Percentiles rank a stretch among this genome's conserved stretches.
Conservation (phyloP, 1,140 invertebrate species). For the Lordiphosa collinella region DNA sequence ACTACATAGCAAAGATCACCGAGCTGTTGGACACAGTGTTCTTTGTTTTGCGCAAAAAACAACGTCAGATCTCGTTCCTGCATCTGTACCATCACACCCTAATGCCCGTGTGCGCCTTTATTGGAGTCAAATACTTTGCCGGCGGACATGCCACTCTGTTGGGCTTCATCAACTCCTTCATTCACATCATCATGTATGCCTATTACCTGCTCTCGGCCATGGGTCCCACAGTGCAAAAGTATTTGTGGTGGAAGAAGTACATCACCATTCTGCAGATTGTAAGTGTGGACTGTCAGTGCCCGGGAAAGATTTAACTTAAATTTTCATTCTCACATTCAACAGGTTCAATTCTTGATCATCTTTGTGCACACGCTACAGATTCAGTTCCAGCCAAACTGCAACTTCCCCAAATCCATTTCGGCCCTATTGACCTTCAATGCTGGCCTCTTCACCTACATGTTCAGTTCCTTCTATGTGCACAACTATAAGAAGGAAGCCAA, state of each 20-base stretch:
- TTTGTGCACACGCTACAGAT: conserved; percentile 85
- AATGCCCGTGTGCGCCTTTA: conserved; percentile 89
- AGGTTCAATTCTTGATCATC: conserved; percentile 91
- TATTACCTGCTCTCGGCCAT: conserved; percentile 91
- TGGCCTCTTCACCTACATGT: conserved; percentile 90
- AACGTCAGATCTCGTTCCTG: conserved; percentile 87
- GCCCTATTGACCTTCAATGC: conserved; percentile 87
- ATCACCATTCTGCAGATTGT: conserved; percentile 92
- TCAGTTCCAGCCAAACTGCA: conserved; percentile 83
- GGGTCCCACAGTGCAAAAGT: conserved; percentile 90
- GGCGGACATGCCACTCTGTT: conserved; percentile 90
- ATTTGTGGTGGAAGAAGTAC: conserved; percentile 96
- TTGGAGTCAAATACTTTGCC: conserved; percentile 89
- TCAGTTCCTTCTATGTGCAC: conserved; percentile 89
- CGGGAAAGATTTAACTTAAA: neutral
- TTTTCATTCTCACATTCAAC: conserved; percentile 36
- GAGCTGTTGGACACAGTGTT: conserved; percentile 88
- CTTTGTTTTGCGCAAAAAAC: conserved; percentile 90
- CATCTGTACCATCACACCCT: conserved; percentile 88
- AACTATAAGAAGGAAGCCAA: conserved; percentile 83
- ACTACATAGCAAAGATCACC: conserved; percentile 83
- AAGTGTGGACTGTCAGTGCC: conserved; percentile 50
- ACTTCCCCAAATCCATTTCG: conserved; percentile 85
- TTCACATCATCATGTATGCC: conserved; percentile 90
- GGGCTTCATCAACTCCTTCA: conserved; percentile 90